Conservation (phyloP, 2,888 invertebrate genomes). For the Mermis nigrescens region DNA sequence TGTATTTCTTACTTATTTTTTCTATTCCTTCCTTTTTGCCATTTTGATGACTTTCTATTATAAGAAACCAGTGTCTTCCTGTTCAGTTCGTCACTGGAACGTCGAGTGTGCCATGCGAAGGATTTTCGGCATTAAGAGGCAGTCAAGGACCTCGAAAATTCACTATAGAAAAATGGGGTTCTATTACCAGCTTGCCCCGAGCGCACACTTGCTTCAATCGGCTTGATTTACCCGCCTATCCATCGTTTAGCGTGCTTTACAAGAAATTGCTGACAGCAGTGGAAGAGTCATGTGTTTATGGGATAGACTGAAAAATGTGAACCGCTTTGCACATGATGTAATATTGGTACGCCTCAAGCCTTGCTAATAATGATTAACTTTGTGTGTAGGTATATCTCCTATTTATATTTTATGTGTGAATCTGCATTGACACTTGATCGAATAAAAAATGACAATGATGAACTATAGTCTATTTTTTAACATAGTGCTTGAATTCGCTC, state of each 20-base stretch:
- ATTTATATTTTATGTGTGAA: too few species aligned
- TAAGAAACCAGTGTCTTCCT: background rate
- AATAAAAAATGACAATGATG: too few species aligned
- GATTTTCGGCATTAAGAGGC: constrained; percentile 78
- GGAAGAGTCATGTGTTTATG: constrained; percentile 85
- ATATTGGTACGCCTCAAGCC: too few species aligned
- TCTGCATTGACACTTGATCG: too few species aligned
- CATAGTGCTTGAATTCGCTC: too few species aligned
- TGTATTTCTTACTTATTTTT: too few species aligned
- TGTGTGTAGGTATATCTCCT: too few species aligned
- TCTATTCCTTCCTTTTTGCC: too few species aligned
- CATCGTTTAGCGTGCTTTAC: constrained; percentile 67
- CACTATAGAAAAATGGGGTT: constrained; percentile 92
- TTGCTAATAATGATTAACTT: too few species aligned
- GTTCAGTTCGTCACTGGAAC: constrained; percentile 78
- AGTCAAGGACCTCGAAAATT: constrained; percentile 85
- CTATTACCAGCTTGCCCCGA: constrained; percentile 64
- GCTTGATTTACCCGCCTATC: constrained; percentile 83
- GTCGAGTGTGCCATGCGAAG: constrained; percentile 90
- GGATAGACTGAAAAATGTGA: constrained; percentile 61
- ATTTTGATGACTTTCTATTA: too few species aligned
- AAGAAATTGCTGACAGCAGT: constrained; percentile 79
- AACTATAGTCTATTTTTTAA: too few species aligned
- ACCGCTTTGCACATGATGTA: too few species aligned
- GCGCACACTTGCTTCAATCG: constrained; percentile 97